phyloP scores from a whole-genome alignment of 30 jellyfish, hydroid and myxozoan genomes.

The Mastigias papua region DNA sequence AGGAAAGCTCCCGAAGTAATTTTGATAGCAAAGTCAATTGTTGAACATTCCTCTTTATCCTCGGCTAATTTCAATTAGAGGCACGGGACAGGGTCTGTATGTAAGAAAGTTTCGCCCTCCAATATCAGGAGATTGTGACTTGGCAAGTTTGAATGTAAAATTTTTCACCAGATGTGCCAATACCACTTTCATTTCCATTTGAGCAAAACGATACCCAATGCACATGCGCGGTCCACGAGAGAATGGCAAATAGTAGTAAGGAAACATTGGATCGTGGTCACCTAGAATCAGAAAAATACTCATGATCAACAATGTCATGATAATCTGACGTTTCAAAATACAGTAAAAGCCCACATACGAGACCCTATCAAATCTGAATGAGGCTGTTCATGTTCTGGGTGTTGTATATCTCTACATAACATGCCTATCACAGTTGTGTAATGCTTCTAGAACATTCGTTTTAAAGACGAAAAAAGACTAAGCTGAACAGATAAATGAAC shows the following conservation, averaged over 20 bases:
- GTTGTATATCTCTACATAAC: no score
- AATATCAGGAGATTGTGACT: constrained; percentile 27
- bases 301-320: neutral
- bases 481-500: no score
- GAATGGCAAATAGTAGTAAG: constrained; percentile 30
- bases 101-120: constrained; percentile 4
- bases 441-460: neutral
- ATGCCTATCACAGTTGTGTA: no score
- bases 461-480: neutral
- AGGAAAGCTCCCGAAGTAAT: no score
- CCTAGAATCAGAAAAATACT: neutral
- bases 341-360: neutral
- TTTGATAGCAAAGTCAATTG: no score
- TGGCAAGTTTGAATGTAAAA: constrained; percentile 30
- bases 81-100: constrained; percentile 41
- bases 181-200: constrained; percentile 38
- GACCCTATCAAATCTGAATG: neutral
- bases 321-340: neutral
- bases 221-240: constrained; percentile 61
- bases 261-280: constrained; percentile 28
- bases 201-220: constrained; percentile 43
- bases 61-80: constrained; percentile 21
- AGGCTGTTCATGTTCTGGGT: neutral
- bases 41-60: no score
- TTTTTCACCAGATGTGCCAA: constrained; percentile 19